Evolutionary conservation across 2,113 vertebrate genomes (phyloP).

Genomic region (Dipodomys spectabilis): DNA sequence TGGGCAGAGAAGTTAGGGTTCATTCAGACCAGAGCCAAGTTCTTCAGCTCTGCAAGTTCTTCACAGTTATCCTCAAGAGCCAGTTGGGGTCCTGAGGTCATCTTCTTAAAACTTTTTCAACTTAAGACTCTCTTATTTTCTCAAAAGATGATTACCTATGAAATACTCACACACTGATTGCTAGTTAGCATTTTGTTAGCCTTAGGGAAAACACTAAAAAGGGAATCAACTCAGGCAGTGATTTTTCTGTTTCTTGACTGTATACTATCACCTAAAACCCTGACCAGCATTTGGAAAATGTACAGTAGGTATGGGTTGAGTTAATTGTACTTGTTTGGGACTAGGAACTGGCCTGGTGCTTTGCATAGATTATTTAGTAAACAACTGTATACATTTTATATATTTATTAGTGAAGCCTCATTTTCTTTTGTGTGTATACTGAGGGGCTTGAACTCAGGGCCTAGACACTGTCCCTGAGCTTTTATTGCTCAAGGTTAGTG

Average conservation of each 20-base stretch:
- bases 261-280: background rate
- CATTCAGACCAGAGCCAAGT: background rate
- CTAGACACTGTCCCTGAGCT: no score
- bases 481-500: no score
- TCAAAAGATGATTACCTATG: background rate
- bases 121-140: background rate
- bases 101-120: background rate
- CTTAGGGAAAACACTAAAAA: background rate
- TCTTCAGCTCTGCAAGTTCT: background rate
- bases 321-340: constrained; percentile 5
- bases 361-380: background rate
- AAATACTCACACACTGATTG: background rate
- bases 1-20: background rate
- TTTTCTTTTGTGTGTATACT: background rate
- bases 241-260: background rate
- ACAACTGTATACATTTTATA: background rate
- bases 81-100: background rate
- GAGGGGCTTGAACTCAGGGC: no score
- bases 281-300: background rate
- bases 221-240: background rate
- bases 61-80: background rate
- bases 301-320: constrained; percentile 29
- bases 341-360: background rate
- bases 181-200: background rate
- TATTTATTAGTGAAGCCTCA: background rate